Conservation (phyloP, 2,888 invertebrate species). For the Sinelater perroti region DNA sequence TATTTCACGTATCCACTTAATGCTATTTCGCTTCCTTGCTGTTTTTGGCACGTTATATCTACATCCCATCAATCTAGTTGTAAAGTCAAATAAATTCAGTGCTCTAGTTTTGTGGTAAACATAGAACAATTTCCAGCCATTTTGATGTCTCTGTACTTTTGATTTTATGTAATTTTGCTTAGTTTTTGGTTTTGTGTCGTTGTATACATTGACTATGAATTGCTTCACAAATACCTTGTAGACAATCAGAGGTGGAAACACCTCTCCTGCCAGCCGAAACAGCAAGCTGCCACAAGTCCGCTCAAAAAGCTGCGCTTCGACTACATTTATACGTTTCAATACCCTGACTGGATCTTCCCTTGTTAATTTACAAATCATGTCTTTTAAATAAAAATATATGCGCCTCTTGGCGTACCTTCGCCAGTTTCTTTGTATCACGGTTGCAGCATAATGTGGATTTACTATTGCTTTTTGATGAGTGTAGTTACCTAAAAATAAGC, state of each 20-base stretch:
- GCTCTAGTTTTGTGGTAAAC: slow-evolving; percentile 13
- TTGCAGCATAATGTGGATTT: slow-evolving; percentile 31
- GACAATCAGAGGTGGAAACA: slow-evolving; percentile 50
- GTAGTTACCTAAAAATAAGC: slow-evolving; percentile 34
- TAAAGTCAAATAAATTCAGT: too few species aligned
- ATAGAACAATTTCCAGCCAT: slow-evolving; percentile 35
- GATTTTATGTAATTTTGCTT: too few species aligned
- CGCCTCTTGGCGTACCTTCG: slow-evolving; percentile 29
- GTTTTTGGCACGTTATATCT: background rate
- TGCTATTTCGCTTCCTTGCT: slow-evolving; percentile 3
- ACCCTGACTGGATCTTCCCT: slow-evolving; percentile 40
- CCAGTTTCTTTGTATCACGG: slow-evolving; percentile 43
- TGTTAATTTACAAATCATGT: slow-evolving; percentile 32
- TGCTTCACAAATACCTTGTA: slow-evolving; percentile 46
- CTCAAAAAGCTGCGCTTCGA: slow-evolving; percentile 46
- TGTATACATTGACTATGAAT: slow-evolving; percentile 17
- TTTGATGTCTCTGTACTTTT: too few species aligned
- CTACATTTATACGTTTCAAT: slow-evolving; percentile 35
- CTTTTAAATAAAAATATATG: slow-evolving; percentile 40
- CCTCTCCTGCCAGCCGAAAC: slow-evolving; percentile 47
- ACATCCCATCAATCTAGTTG: slow-evolving; percentile 6
- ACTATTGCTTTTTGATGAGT: background rate
- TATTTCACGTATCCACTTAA: slow-evolving; percentile 29
- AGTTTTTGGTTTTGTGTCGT: slow-evolving; percentile 12
- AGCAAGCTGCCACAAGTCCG: slow-evolving; percentile 41